These are phyloP conservation scores for Thamnaconus septentrionalis DNA, from an alignment of 2,113 vertebrate species.

Conservation along the genomic window DNA sequence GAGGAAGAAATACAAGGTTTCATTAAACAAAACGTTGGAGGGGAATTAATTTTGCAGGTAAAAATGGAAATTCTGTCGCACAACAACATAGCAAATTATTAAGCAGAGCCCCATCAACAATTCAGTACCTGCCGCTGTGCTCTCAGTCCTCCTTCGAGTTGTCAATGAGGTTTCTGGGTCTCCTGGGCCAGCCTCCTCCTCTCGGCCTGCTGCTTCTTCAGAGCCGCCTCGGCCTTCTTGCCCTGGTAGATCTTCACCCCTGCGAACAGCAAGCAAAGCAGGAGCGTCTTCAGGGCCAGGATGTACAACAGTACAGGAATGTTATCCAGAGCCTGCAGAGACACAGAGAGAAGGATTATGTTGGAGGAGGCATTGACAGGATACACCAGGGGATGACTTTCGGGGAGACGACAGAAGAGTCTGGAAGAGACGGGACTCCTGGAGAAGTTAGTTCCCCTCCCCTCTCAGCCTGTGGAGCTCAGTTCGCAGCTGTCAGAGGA, in stretches of 20 bases:
- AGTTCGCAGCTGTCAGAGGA: conserved; percentile 32
- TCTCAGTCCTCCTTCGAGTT: conserved; percentile 81
- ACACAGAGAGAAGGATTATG: neutral
- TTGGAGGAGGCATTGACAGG: neutral
- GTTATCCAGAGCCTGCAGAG: conserved; percentile 83
- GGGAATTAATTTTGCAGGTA: no score
- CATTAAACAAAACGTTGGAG: no score
- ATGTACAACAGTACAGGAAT: conserved; percentile 92
- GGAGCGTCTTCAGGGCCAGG: conserved; percentile 89
- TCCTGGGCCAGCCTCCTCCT: conserved; percentile 69
- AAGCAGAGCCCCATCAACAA: no score
- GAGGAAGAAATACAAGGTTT: no score
- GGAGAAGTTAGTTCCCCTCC: neutral
- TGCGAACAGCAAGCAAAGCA: conserved; percentile 91
- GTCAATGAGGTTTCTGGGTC: conserved; percentile 73
- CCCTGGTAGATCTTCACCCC: conserved; percentile 90
- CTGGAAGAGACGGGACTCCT: conserved; percentile 15
- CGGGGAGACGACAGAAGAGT: neutral
- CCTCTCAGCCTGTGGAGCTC: neutral
- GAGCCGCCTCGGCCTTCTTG: conserved; percentile 77
- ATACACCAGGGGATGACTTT: neutral
- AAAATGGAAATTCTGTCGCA: no score
- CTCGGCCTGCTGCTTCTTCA: conserved; percentile 72
- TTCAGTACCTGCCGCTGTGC: neutral
- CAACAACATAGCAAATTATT: no score